These are phyloP conservation scores for Willisornis vidua DNA, from an alignment of 2,113 vertebrate species.

Conservation along the genomic window DNA sequence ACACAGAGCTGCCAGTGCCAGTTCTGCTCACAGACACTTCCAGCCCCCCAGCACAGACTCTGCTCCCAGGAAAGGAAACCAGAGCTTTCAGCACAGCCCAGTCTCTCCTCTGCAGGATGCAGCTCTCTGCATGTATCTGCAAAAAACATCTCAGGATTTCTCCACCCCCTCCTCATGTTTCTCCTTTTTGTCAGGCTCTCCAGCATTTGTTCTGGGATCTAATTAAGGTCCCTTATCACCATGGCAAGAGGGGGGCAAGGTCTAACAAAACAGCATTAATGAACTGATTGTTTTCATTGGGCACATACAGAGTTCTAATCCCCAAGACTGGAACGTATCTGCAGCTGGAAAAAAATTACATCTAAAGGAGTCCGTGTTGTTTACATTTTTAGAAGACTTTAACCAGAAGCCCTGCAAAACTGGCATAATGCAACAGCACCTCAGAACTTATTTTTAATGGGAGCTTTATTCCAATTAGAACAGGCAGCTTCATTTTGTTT, in stretches of 20 bases:
- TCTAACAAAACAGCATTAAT: slow-evolving; percentile 66
- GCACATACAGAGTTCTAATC: slow-evolving; percentile 46
- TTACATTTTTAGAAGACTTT: background rate
- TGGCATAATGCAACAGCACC: background rate
- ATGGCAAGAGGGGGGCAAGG: slow-evolving; percentile 57
- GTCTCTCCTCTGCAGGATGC: slow-evolving; percentile 30
- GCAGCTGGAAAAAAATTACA: background rate
- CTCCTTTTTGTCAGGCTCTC: slow-evolving; percentile 46
- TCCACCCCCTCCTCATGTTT: slow-evolving; percentile 52
- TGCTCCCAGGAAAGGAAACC: background rate
- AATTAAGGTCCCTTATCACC: slow-evolving; percentile 66
- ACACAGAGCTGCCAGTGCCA: background rate
- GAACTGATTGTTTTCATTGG: slow-evolving; percentile 57
- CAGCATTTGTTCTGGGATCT: slow-evolving; percentile 62
- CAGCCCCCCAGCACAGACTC: background rate
- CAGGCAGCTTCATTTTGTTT: slow-evolving; percentile 4
- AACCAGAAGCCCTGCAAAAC: background rate
- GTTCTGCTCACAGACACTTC: background rate
- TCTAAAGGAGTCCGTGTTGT: background rate
- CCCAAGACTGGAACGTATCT: slow-evolving; percentile 11
- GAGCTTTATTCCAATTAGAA: background rate
- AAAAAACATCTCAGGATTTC: slow-evolving; percentile 47
- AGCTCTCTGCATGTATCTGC: slow-evolving; percentile 45
- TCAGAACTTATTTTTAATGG: background rate
- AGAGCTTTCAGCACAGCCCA: background rate